Percentiles rank a stretch among this genome's conserved stretches.
phyloP scores from a whole-genome alignment of 2,113 vertebrate species.

The Apteryx owenii region DNA sequence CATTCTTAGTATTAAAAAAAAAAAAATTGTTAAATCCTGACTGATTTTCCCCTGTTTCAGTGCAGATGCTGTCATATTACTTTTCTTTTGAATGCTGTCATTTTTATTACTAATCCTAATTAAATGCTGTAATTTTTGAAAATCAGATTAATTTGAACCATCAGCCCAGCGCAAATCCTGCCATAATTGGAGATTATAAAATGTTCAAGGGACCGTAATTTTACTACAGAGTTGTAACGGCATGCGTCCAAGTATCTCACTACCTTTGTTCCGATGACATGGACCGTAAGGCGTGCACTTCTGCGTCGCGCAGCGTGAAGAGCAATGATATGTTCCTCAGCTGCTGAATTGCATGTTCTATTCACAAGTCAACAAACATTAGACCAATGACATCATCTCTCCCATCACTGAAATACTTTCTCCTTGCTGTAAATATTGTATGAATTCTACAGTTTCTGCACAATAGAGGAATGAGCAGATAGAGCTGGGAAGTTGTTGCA shows the following conservation, averaged over 20 bases:
- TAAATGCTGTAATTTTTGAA: background rate
- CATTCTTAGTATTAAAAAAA: background rate
- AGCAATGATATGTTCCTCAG: background rate
- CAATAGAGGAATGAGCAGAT: background rate
- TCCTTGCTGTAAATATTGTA: background rate
- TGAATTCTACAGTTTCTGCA: background rate
- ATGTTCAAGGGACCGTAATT: background rate
- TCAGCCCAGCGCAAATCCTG: background rate
- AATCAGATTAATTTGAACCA: constrained; percentile 19
- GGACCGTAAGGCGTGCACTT: background rate
- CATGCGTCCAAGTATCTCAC: background rate
- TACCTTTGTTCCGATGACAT: background rate
- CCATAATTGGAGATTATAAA: background rate
- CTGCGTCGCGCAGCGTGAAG: background rate
- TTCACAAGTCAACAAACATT: background rate
- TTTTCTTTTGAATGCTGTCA: background rate
- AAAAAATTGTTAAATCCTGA: background rate
- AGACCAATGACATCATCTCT: background rate
- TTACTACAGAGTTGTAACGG: background rate
- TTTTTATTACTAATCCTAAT: constrained; percentile 28
- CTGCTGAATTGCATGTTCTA: background rate
- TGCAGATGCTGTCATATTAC: background rate
- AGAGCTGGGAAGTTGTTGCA: background rate
- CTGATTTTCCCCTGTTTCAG: background rate
- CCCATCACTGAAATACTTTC: background rate